These are phyloP conservation scores for Parnassius glacialis DNA, from an alignment of 2,888 invertebrate species.

Conservation along the genomic window DNA sequence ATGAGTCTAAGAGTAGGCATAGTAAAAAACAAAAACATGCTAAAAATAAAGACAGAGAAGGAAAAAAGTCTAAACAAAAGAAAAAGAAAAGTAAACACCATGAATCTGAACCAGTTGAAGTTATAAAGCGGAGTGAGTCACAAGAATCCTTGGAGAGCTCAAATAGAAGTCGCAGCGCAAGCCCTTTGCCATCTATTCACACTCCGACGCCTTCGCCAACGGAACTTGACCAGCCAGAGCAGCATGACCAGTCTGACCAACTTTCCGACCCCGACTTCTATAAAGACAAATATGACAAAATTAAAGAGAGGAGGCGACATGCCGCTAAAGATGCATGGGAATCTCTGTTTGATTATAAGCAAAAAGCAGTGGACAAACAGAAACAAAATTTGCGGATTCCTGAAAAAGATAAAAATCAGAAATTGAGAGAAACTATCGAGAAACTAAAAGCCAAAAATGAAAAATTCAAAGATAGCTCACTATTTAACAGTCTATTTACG, in stretches of 20 bases:
- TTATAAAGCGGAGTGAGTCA: slow-evolving; percentile 47
- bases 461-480: slow-evolving; percentile 65
- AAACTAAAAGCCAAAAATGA: slow-evolving; percentile 84
- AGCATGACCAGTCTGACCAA: slow-evolving; percentile 40
- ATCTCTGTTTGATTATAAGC: slow-evolving; percentile 69
- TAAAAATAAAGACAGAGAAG: slow-evolving; percentile 66
- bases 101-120: slow-evolving; percentile 43
- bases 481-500: slow-evolving; percentile 59
- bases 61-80: slow-evolving; percentile 76
- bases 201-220: slow-evolving; percentile 48
- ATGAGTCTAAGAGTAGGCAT: slow-evolving; percentile 54
- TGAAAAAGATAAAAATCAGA: slow-evolving; percentile 76
- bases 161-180: slow-evolving; percentile 67
- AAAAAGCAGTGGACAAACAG: slow-evolving; percentile 63
- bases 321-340: slow-evolving; percentile 73
- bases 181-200: slow-evolving; percentile 71
- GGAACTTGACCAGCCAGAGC: slow-evolving; percentile 31
- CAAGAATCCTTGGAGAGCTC: slow-evolving; percentile 68
- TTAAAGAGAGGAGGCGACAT: slow-evolving; percentile 81
- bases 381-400: slow-evolving; percentile 57
- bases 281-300: slow-evolving; percentile 83
- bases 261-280: slow-evolving; percentile 63
- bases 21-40: slow-evolving; percentile 62
- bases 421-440: slow-evolving; percentile 81
- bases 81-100: slow-evolving; percentile 70